These are phyloP conservation scores for Saguinus midas DNA, from an alignment of 2,113 vertebrate species.

Conservation along the genomic window DNA sequence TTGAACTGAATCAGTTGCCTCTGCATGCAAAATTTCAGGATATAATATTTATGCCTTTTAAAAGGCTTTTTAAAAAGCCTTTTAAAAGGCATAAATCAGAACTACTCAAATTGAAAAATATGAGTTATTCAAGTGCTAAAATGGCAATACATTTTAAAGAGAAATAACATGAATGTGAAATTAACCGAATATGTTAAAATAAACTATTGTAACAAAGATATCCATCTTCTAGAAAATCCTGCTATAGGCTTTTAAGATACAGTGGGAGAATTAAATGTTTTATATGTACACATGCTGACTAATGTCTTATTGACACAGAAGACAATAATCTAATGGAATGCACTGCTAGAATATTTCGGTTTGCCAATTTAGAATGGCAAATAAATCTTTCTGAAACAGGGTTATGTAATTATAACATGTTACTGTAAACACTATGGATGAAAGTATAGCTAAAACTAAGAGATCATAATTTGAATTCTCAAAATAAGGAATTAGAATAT, in stretches of 20 bases:
- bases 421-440: neutral
- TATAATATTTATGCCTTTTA: no score
- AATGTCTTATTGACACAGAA: neutral
- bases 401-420: neutral
- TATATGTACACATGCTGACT: no score
- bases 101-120: neutral
- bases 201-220: neutral
- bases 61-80: neutral
- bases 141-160: conserved; percentile 39
- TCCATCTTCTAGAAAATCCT: no score
- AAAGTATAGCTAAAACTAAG: neutral
- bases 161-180: neutral
- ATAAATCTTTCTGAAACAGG: neutral
- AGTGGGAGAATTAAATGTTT: no score
- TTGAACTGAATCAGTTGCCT: conserved; percentile 52
- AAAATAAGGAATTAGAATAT: conserved; percentile 13
- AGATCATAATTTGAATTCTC: neutral
- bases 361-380: neutral
- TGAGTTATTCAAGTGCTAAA: neutral
- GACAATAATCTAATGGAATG: neutral
- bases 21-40: conserved; percentile 62
- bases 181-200: neutral
- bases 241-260: no score
- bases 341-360: neutral
- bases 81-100: conserved; percentile 4